These are phyloP conservation scores for Sipha maydis DNA, from an alignment of 2,888 invertebrate species.

Conservation along the genomic window DNA sequence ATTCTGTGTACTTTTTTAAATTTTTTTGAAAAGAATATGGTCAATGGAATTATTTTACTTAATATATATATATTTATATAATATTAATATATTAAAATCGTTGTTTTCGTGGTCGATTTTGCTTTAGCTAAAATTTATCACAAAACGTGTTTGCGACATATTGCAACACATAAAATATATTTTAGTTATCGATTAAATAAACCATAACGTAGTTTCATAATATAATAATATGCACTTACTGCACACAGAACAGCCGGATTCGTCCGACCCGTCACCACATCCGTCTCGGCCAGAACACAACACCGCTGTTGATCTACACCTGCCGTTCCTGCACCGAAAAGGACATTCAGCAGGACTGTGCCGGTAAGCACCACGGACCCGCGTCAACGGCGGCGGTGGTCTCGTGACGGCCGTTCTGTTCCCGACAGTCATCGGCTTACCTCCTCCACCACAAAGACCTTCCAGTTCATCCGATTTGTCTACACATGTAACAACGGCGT, in stretches of 20 bases:
- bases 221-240: constrained; percentile 70
- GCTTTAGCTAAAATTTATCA: too few relatives aligned
- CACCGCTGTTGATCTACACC: constrained; percentile 88
- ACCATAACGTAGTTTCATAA: neutral
- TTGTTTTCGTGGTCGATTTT: too few relatives aligned
- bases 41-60: too few relatives aligned
- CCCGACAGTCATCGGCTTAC: constrained; percentile 1
- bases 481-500: constrained; percentile 85
- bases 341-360: constrained; percentile 74
- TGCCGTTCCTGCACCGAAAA: constrained; percentile 85
- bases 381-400: constrained; percentile 65
- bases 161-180: too few relatives aligned
- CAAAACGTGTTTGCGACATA: too few relatives aligned
- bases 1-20: too few relatives aligned
- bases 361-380: constrained; percentile 55
- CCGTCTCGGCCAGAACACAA: constrained; percentile 91
- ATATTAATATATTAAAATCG: too few relatives aligned
- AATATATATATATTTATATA: too few relatives aligned
- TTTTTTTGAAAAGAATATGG: too few relatives aligned
- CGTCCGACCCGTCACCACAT: constrained; percentile 91
- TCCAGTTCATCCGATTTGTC: constrained; percentile 91
- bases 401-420: constrained; percentile 67
- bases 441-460: constrained; percentile 76
- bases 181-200: too few relatives aligned
- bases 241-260: constrained; percentile 84